phyloP scores from a whole-genome alignment of 2,888 invertebrate species.

The Macaria notata region DNA sequence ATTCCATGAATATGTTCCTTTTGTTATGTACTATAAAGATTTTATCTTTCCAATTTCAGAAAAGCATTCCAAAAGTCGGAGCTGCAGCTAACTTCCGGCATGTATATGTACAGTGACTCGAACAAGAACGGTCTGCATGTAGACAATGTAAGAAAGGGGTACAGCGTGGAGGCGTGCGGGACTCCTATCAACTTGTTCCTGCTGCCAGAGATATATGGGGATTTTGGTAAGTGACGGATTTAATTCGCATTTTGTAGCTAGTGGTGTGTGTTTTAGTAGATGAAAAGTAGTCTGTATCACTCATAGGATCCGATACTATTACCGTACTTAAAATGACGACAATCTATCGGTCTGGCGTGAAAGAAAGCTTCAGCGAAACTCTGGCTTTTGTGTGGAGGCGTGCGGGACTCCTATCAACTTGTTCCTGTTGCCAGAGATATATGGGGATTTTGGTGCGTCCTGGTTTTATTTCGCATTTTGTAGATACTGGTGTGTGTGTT shows the following conservation, averaged over 20 bases:
- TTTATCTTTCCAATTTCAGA: slow-evolving; percentile 41
- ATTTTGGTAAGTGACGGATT: slow-evolving; percentile 56
- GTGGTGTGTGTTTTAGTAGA: no score
- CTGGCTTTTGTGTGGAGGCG: slow-evolving; percentile 70
- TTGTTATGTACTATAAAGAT: not conserved
- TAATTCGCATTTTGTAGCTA: no score
- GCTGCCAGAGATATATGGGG: slow-evolving; percentile 83
- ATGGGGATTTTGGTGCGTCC: slow-evolving; percentile 68
- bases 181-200: slow-evolving; percentile 86
- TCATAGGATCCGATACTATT: no score
- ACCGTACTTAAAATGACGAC: no score
- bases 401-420: slow-evolving; percentile 86
- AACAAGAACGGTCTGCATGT: slow-evolving; percentile 66
- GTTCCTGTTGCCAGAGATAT: slow-evolving; percentile 85
- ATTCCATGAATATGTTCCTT: no score
- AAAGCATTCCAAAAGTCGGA: slow-evolving; percentile 84
- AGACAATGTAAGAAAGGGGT: slow-evolving; percentile 71
- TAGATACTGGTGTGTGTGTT: no score
- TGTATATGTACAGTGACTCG: slow-evolving; percentile 82
- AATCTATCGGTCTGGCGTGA: no score
- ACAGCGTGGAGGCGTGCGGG: slow-evolving; percentile 81
- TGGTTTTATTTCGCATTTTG: no score
- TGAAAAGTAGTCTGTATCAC: no score
- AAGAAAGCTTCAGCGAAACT: no score
- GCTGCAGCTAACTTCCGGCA: slow-evolving; percentile 83